Evolutionary conservation across 2,888 invertebrate species (phyloP).

Genomic region (Gymnoscelis rufifasciata): DNA sequence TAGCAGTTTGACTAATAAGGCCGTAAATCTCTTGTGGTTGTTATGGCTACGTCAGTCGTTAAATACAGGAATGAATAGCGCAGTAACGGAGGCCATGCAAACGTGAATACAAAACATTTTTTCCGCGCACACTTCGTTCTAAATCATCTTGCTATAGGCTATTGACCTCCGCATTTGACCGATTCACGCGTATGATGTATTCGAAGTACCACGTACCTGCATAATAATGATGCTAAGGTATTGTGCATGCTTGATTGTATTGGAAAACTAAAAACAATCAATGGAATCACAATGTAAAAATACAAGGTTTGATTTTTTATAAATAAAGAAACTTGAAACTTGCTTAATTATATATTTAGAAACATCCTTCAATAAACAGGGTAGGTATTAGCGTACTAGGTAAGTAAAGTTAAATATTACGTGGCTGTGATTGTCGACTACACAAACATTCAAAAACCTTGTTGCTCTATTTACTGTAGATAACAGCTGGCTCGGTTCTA

Average conservation of each 20-base stretch:
- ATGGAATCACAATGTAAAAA: too few species aligned
- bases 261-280: too few species aligned
- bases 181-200: neutral
- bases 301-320: too few species aligned
- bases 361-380: neutral
- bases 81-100: conserved; percentile 3
- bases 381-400: neutral
- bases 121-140: neutral
- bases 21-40: too few species aligned
- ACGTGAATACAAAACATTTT: conserved; percentile 1
- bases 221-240: neutral
- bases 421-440: conserved; percentile 9
- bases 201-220: neutral
- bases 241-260: too few species aligned
- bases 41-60: too few species aligned
- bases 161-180: neutral
- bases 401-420: neutral
- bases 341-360: too few species aligned
- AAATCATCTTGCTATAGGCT: neutral
- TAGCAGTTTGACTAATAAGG: too few species aligned
- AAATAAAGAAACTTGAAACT: too few species aligned
- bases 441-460: conserved; percentile 18
- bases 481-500: neutral
- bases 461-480: conserved; percentile 14
- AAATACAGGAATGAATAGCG: too few species aligned